Percentiles rank a stretch among this genome's conserved stretches.
These are phyloP conservation scores for Hydriomena furcata DNA, from an alignment of 2,888 invertebrate species.

Conservation along the genomic window DNA sequence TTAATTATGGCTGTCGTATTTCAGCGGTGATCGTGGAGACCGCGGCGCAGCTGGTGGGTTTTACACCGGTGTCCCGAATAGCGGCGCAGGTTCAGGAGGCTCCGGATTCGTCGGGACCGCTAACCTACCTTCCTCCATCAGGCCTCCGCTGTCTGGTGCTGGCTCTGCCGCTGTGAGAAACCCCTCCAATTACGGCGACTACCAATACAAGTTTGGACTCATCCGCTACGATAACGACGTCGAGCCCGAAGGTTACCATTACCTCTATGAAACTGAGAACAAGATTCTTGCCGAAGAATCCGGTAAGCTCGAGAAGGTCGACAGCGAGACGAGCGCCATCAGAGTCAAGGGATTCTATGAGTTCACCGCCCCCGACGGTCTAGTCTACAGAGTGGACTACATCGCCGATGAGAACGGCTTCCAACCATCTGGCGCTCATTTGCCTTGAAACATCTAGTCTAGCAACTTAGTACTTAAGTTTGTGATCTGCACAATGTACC, in stretches of 20 bases:
- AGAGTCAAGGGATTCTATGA: slow-evolving; percentile 73
- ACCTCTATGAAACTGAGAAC: slow-evolving; percentile 77
- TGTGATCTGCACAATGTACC: slow-evolving; percentile 29
- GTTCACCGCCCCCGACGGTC: slow-evolving; percentile 70
- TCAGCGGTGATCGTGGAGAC: slow-evolving; percentile 38
- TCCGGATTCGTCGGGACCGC: too few relatives aligned
- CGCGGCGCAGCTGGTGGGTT: slow-evolving; percentile 51
- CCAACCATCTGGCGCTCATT: slow-evolving; percentile 61
- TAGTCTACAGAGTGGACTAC: slow-evolving; percentile 76
- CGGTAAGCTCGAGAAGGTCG: slow-evolving; percentile 64
- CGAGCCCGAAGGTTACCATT: slow-evolving; percentile 69
- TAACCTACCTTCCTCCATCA: not conserved
- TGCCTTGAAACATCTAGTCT: slow-evolving; percentile 57
- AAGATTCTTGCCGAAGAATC: slow-evolving; percentile 75
- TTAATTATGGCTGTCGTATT: slow-evolving; percentile 11
- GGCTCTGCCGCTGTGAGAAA: slow-evolving; percentile 18
- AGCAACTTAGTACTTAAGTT: slow-evolving; percentile 22
- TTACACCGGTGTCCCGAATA: slow-evolving; percentile 38
- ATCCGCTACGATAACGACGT: slow-evolving; percentile 69
- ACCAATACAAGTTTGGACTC: slow-evolving; percentile 71
- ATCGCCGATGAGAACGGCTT: slow-evolving; percentile 77
- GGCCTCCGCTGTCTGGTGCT: slow-evolving; percentile 7
- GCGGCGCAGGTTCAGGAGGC: slow-evolving; percentile 30
- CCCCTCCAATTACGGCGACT: slow-evolving; percentile 39
- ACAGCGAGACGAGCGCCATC: slow-evolving; percentile 55